phyloP scores from a whole-genome alignment of 2,113 vertebrate species.

The Cavia aperea region DNA sequence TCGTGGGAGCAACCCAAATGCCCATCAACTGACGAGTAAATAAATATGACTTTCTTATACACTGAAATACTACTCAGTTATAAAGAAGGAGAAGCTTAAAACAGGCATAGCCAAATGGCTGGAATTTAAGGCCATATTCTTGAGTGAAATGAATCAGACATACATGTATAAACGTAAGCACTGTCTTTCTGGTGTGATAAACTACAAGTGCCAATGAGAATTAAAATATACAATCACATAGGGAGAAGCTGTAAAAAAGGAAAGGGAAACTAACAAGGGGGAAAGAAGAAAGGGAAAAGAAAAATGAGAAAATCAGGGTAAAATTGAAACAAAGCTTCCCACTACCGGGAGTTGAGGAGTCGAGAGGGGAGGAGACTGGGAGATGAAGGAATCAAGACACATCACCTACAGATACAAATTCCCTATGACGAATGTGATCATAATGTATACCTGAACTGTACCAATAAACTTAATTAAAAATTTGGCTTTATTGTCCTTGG shows the following conservation, averaged over 20 bases:
- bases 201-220: background rate
- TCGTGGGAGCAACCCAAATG: background rate
- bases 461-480: background rate
- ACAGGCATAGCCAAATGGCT: background rate
- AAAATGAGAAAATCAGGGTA: background rate
- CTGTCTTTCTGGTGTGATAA: background rate
- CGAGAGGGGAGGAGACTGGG: background rate
- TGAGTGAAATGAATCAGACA: background rate
- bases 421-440: background rate
- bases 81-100: background rate
- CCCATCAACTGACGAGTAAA: background rate
- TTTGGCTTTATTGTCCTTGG: background rate
- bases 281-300: background rate
- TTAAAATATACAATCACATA: background rate
- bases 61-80: background rate
- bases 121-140: background rate
- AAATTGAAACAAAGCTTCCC: background rate
- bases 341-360: background rate
- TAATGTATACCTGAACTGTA: background rate
- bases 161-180: background rate
- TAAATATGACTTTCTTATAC: background rate
- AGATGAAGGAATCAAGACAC: background rate
- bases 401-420: background rate
- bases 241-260: background rate
- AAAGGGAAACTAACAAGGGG: background rate